phyloP scores from a whole-genome alignment of 2,113 vertebrate genomes.

The Eretmochelys imbricata region DNA sequence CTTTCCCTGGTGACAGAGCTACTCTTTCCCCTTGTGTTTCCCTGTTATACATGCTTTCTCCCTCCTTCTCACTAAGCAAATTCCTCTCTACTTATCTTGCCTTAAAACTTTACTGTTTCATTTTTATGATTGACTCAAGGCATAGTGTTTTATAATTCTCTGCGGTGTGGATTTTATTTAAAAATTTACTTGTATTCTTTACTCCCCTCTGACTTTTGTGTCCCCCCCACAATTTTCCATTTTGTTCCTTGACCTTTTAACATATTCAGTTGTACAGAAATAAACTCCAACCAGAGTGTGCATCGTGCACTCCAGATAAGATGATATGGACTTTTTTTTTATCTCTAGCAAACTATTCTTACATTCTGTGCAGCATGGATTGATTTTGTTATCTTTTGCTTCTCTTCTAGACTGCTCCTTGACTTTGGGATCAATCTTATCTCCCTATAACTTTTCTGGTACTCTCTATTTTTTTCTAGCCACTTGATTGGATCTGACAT shows the following conservation, averaged over 20 bases:
- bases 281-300: not conserved
- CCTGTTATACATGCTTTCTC: not conserved
- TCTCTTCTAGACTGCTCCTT: conserved; percentile 25
- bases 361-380: conserved; percentile 5
- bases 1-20: not conserved
- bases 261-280: conserved; percentile 4
- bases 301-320: conserved; percentile 4
- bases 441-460: conserved; percentile 19
- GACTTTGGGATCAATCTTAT: conserved; percentile 43
- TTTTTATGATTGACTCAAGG: conserved; percentile 5
- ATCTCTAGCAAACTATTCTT: not conserved
- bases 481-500: conserved; percentile 23
- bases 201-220: not conserved
- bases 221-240: not conserved
- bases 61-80: not conserved
- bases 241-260: conserved; percentile 31
- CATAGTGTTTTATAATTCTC: conserved; percentile 24
- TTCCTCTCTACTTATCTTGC: not conserved
- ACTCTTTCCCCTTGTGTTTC: not conserved
- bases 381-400: conserved; percentile 52
- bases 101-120: conserved; percentile 31
- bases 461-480: not conserved
- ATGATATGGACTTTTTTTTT: not conserved
- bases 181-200: conserved; percentile 43
- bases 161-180: not conserved